These are phyloP conservation scores for Calephelis nemesis DNA, from an alignment of 1,140 invertebrate species.

Conservation along the genomic window DNA sequence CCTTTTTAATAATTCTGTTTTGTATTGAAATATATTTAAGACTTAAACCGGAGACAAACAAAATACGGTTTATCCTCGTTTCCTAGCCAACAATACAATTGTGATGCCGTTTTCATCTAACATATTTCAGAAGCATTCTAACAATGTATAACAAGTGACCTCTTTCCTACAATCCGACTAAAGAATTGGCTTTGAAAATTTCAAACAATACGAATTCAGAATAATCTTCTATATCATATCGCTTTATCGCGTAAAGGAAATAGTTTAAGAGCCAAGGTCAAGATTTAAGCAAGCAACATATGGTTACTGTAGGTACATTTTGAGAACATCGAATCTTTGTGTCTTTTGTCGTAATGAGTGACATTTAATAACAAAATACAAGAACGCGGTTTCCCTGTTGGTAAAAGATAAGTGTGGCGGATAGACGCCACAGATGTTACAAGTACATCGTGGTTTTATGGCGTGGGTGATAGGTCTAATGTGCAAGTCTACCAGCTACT, in stretches of 20 bases:
- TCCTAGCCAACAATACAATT: slow-evolving; percentile 11
- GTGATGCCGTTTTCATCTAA: slow-evolving; percentile 1
- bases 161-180: slow-evolving; percentile 1
- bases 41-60: neutral
- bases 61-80: slow-evolving; percentile 4
- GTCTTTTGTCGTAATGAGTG: no score
- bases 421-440: no score
- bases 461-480: no score
- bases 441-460: no score
- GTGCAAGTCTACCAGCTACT: no score
- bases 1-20: neutral
- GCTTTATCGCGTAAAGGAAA: slow-evolving; percentile 5
- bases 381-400: no score
- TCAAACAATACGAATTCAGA: slow-evolving; percentile 7
- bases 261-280: no score
- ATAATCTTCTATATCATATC: slow-evolving; percentile 14
- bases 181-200: slow-evolving; percentile 13
- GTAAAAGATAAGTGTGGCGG: no score
- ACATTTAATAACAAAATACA: no score
- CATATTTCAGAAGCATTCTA: slow-evolving; percentile 9
- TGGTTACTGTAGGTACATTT: no score
- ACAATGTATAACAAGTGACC: slow-evolving; percentile 14
- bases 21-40: slow-evolving; percentile 1
- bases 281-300: no score
- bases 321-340: no score